Conservation (phyloP, 1,140 invertebrate species). For the Aphelenchoides besseyi region DNA sequence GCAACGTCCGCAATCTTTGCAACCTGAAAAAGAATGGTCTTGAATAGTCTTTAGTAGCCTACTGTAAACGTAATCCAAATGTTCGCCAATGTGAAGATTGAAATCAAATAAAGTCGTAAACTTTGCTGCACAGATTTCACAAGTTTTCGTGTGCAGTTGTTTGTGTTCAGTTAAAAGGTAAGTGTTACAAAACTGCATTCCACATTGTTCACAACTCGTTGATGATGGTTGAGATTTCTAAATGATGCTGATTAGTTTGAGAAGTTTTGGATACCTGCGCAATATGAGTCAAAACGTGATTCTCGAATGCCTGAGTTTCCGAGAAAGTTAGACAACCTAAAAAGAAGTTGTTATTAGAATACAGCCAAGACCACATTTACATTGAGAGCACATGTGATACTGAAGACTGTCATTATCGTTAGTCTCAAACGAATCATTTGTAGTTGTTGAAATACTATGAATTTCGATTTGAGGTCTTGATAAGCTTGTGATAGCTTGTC, state of each 20-base stretch:
- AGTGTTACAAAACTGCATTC: conserved; percentile 40
- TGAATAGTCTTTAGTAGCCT: no score
- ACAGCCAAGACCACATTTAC: no score
- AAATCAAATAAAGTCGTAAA: conserved; percentile 51
- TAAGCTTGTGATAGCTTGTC: no score
- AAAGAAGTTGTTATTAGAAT: no score
- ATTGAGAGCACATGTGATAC: conserved; percentile 54
- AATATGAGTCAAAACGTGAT: conserved; percentile 37
- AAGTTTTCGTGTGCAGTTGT: conserved; percentile 38
- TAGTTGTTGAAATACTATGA: no score
- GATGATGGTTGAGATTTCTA: neutral
- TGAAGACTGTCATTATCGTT: no score
- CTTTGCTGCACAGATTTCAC: conserved; percentile 36
- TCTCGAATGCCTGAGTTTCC: conserved; percentile 32
- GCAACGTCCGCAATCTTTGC: conserved; percentile 53
- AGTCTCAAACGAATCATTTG: no score
- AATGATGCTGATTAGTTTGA: no score
- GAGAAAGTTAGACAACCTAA: conserved; percentile 52
- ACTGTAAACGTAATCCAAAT: conserved; percentile 45
- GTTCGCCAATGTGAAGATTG: conserved; percentile 50
- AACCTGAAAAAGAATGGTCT: conserved; percentile 52
- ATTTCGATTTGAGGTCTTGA: no score
- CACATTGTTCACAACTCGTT: conserved; percentile 41
- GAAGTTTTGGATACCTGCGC: neutral
- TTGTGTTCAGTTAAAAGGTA: conserved; percentile 41